Conservation (phyloP, 2,113 vertebrate genomes). For the Pelusios castaneus region DNA sequence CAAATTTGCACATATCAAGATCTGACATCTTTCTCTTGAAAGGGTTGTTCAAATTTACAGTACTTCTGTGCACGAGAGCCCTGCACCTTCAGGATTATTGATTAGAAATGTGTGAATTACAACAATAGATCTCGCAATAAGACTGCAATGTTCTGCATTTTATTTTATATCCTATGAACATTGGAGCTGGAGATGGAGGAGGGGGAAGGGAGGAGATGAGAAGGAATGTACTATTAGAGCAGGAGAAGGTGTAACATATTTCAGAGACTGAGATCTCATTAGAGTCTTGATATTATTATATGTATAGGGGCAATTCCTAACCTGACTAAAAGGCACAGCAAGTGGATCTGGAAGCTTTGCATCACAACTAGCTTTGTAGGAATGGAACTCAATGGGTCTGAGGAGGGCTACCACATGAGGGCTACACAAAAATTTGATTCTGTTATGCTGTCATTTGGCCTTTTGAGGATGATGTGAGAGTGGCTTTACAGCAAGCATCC, state of each 20-base stretch:
- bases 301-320: not conserved
- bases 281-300: not conserved
- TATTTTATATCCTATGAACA: not conserved
- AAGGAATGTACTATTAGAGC: not conserved
- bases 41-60: slow-evolving; percentile 16
- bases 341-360: not conserved
- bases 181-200: not conserved
- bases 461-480: not conserved
- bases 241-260: not conserved
- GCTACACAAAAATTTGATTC: not conserved
- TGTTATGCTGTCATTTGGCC: not conserved
- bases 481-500: accelerated
- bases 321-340: not conserved
- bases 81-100: slow-evolving; percentile 28
- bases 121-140: not conserved
- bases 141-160: not conserved
- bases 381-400: not conserved
- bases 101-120: slow-evolving; percentile 21
- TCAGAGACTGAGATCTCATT: not conserved
- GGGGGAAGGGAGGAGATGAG: not conserved
- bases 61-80: slow-evolving; percentile 17
- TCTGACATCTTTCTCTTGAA: slow-evolving; percentile 35
- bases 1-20: slow-evolving; percentile 41
- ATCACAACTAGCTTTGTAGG: not conserved
- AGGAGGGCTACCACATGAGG: not conserved